Conservation (phyloP, 2,888 invertebrate species). For the Cryptocheilus praepositus region DNA sequence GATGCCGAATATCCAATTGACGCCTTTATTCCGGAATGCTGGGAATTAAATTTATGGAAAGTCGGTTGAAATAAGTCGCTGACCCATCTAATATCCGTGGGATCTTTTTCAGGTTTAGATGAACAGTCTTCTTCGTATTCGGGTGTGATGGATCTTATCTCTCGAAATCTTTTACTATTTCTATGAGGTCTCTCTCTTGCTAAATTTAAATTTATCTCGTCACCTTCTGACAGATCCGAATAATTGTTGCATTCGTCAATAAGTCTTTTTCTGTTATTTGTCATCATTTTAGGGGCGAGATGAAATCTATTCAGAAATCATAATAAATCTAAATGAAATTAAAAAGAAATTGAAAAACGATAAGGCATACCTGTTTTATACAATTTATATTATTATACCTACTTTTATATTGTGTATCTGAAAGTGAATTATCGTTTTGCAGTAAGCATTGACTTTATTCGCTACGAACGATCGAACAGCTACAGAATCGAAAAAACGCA, state of each 20-base stretch:
- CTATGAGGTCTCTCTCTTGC: not conserved
- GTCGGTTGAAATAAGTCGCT: not conserved
- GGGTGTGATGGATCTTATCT: not conserved
- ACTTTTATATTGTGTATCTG: constrained; percentile 11
- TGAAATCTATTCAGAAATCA: no score
- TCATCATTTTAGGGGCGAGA: not conserved
- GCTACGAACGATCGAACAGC: no score
- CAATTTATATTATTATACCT: no score
- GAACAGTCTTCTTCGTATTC: constrained; percentile 1
- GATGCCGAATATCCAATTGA: not conserved
- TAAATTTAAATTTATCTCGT: not conserved
- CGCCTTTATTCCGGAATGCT: not conserved
- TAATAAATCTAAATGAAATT: not conserved
- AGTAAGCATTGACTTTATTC: no score
- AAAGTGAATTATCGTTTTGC: constrained; percentile 23
- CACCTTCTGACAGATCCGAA: constrained; percentile 4
- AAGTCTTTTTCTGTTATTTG: not conserved
- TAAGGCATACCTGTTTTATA: no score
- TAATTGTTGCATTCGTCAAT: not conserved
- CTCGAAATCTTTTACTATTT: not conserved
- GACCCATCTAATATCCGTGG: not conserved
- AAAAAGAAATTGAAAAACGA: not conserved
- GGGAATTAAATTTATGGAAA: not conserved
- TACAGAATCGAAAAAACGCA: no score
- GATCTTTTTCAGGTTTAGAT: not conserved